Evolutionary conservation across 2,797 vertebrate genomes (phyloP), one percentile per base, ranked within the genome.

Genomic region (Lagodon rhomboides): DNA sequence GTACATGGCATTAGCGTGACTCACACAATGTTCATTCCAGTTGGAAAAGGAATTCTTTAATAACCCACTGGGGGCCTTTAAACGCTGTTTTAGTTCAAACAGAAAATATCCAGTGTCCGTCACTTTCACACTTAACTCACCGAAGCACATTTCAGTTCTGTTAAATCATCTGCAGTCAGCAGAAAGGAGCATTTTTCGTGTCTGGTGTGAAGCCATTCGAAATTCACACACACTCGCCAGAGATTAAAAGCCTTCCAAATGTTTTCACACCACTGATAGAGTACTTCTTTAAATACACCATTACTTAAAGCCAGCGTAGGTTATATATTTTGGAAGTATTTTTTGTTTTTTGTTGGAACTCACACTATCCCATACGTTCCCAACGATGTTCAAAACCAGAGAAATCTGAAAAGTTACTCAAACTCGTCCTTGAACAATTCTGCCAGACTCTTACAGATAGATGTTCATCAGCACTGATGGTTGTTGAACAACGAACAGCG

Each of bases 21-120:
- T 81, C 77, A 77, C 61, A 23, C 25, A 3, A 64, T 55, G 62
- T 63, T 62, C 50, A 81, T 64, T 79, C 55, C 75, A 80, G 18
- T 38, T 71, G 69, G 49, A 77, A 44, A 49, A 68, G 27, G 23
- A 58, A 41, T 65, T 59, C 22, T 70, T 78, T 71, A 46, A 73
- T 80, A 59, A 73, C 59, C 69, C 56, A 41, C 16, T 13, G 69
- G 17, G 17, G 23, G 41, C 18, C 0, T 73, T 73, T 34, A 59
- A 50, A 30, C 18, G 55, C 10, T 18, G 7, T 22, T 51, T 34
- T 6, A 49, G 75, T 34, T 12, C 43, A 58, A 47, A 49, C 30
- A 55, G 25, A 63, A 23, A 47, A 60, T 27, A 38, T 65, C 20
- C 18, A 18, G 4, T 30, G 46, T 60, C n/a, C 65, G 66, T 68